A percentile compares a stretch with the other conserved stretches of the same genome.
Conservation (phyloP, 2,888 invertebrate genomes). For the Scelioninae gen. 1 region DNA sequence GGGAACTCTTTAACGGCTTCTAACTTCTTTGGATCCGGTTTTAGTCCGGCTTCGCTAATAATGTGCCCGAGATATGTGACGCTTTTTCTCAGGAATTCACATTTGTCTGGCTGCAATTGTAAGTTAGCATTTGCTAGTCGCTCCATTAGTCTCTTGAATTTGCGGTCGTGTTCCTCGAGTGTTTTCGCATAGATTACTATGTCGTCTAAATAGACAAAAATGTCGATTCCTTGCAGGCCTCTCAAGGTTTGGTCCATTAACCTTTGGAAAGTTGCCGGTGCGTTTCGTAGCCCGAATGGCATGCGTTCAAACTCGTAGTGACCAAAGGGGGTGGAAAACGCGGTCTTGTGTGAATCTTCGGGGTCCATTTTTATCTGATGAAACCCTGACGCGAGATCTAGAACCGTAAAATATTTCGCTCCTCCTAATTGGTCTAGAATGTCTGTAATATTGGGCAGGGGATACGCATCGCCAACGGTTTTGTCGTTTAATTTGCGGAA, state of each 20-base stretch:
- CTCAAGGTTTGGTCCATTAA: background rate
- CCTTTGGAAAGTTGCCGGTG: background rate
- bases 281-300: background rate
- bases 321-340: background rate
- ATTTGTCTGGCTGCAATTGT: background rate
- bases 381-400: background rate
- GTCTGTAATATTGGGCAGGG: background rate
- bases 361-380: background rate
- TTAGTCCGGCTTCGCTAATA: background rate
- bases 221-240: background rate
- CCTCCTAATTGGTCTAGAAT: background rate
- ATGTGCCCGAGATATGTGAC: background rate
- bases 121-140: background rate
- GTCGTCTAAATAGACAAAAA: background rate
- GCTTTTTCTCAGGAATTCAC: background rate
- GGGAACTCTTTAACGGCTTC: background rate
- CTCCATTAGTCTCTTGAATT: background rate
- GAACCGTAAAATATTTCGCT: background rate
- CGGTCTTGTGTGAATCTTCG: background rate
- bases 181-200: background rate
- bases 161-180: background rate
- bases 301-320: background rate
- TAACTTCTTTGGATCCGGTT: background rate
- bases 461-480: background rate
- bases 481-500: background rate